Conservation (phyloP, 2,113 vertebrate species). For the Carollia perspicillata region DNA sequence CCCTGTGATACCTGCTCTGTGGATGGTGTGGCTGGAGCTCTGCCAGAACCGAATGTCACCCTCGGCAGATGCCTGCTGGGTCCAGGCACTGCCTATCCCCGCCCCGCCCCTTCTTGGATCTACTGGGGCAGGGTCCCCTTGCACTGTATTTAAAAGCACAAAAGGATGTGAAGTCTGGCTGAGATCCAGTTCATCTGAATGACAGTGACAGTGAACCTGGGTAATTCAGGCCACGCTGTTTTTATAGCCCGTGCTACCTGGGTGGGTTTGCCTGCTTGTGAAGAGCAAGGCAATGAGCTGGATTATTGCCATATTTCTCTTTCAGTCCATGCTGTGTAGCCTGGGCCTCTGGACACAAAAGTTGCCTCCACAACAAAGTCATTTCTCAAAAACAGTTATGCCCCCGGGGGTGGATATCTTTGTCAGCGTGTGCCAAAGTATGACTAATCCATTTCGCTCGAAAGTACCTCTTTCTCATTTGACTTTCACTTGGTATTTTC, state of each 20-base stretch:
- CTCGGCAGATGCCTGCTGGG: background rate
- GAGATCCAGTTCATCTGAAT: background rate
- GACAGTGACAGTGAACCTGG: background rate
- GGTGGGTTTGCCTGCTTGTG: conserved; percentile 46
- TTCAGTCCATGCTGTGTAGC: conserved; percentile 1
- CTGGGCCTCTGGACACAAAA: conserved; percentile 52
- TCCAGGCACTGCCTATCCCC: background rate
- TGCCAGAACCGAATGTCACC: conserved; percentile 31
- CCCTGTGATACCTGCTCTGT: conserved; percentile 2
- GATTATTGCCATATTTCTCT: conserved; percentile 54
- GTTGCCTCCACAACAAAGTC: conserved; percentile 62
- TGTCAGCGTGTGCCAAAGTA: conserved; percentile 30
- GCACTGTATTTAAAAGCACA: background rate
- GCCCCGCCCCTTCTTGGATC: background rate
- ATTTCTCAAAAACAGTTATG: conserved; percentile 52
- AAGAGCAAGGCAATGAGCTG: conserved; percentile 56
- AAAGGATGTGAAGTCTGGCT: background rate
- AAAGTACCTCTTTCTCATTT: background rate
- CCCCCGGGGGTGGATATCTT: conserved; percentile 37
- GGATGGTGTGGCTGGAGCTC: background rate
- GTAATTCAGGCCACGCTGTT: background rate
- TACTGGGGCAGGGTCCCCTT: background rate
- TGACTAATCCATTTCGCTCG: conserved; percentile 49
- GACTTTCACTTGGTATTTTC: conserved; percentile 30
- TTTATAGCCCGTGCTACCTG: background rate